phyloP scores from a whole-genome alignment of 2,888 invertebrate species.

The Machimus rusticus region DNA sequence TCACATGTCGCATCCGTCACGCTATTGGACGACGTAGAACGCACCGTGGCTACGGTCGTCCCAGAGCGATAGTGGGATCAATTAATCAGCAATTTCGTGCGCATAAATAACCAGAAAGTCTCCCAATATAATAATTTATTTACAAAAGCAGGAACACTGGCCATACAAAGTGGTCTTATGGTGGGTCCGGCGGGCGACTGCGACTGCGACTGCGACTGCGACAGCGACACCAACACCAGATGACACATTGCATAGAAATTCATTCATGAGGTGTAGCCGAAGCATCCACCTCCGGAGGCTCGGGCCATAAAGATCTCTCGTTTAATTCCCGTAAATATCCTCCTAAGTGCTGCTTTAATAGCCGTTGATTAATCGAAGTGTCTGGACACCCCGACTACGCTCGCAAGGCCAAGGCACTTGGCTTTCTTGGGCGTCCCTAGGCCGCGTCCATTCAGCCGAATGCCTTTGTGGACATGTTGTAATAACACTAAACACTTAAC shows the following conservation, averaged over 20 bases:
- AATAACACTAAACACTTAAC: slow-evolving; percentile 46
- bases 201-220: background rate
- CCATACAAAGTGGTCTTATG: slow-evolving; percentile 28
- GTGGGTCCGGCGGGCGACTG: background rate
- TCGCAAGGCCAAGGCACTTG: slow-evolving; percentile 41
- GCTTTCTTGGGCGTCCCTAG: slow-evolving; percentile 1
- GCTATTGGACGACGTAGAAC: background rate
- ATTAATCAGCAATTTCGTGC: slow-evolving; percentile 48
- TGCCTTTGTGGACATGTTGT: slow-evolving; percentile 43
- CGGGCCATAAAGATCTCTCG: slow-evolving; percentile 50
- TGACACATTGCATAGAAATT: slow-evolving; percentile 40
- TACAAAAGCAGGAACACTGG: slow-evolving; percentile 20
- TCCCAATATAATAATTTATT: slow-evolving; percentile 36
- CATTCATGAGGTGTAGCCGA: slow-evolving; percentile 34
- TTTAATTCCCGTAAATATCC: slow-evolving; percentile 60
- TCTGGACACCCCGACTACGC: slow-evolving; percentile 51
- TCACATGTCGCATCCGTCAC: slow-evolving; percentile 27
- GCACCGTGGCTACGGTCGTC: background rate
- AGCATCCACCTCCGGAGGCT: slow-evolving; percentile 27
- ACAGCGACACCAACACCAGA: slow-evolving; percentile 27
- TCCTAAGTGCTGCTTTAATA: slow-evolving; percentile 59
- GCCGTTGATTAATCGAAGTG: slow-evolving; percentile 61
- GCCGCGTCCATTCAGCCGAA: background rate
- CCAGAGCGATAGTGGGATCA: slow-evolving; percentile 34
- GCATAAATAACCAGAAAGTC: slow-evolving; percentile 45